phyloP scores from a whole-genome alignment of 2,888 invertebrate species.

The Cantharis lateralis region DNA sequence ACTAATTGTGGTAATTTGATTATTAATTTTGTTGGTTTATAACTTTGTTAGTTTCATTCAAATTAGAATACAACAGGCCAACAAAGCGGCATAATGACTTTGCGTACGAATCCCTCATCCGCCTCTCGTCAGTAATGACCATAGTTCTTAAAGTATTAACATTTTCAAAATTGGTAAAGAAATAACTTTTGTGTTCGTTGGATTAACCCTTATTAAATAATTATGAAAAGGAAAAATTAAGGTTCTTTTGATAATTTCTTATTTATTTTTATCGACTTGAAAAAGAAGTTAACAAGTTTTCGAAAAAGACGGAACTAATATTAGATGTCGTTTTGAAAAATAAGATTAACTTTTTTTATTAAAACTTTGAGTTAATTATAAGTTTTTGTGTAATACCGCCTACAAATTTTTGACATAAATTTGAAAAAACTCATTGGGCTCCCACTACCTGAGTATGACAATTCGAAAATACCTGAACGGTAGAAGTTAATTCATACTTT shows the following conservation, averaged over 20 bases:
- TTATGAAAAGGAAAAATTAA: not conserved
- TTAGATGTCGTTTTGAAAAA: not conserved
- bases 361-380: not conserved
- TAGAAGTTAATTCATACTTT: not conserved
- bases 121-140: not conserved
- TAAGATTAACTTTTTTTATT: not conserved
- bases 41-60: not conserved
- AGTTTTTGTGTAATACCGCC: not conserved
- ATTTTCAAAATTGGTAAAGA: no score
- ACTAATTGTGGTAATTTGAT: not conserved
- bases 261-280: not conserved
- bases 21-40: not conserved
- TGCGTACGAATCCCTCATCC: not conserved
- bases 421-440: not conserved
- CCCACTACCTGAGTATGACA: not conserved
- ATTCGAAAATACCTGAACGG: not conserved
- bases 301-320: not conserved
- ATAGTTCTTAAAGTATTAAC: no score
- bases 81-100: not conserved
- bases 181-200: not conserved
- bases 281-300: not conserved
- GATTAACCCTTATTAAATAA: not conserved
- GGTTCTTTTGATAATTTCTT: not conserved
- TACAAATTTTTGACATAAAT: not conserved
- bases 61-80: not conserved